Evolutionary conservation across 2,888 invertebrate genomes (phyloP).

Genomic region (Drosophila sordidapex): DNA sequence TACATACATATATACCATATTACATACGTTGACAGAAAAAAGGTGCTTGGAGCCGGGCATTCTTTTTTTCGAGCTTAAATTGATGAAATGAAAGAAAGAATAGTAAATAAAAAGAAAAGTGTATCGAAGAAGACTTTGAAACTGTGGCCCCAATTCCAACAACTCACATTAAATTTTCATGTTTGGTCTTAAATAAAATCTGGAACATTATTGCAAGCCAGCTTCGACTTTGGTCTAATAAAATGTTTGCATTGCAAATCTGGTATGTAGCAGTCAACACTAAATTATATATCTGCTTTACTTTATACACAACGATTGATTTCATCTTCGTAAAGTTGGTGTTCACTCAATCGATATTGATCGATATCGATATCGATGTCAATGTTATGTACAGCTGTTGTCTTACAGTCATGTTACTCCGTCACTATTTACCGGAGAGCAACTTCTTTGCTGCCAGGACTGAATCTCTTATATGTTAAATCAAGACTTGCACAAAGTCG

Average conservation of each 20-base stretch:
- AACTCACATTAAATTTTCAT: neutral
- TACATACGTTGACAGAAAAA: neutral
- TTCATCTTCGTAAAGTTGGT: neutral
- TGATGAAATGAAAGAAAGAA: neutral
- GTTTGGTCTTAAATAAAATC: neutral
- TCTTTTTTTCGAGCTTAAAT: neutral
- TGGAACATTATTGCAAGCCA: neutral
- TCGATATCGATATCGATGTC: neutral
- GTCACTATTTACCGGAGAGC: neutral
- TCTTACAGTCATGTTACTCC: neutral
- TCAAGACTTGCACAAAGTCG: neutral
- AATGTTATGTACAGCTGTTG: neutral
- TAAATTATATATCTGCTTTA: neutral
- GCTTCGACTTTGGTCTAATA: neutral
- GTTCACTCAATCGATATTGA: neutral
- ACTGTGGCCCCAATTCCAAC: neutral
- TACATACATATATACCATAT: neutral
- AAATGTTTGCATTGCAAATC: neutral
- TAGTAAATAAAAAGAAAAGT: neutral
- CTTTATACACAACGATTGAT: neutral
- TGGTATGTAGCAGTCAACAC: neutral
- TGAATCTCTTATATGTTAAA: neutral
- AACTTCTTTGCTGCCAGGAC: neutral
- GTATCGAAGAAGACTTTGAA: neutral
- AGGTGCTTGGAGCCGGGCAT: neutral